Conservation (phyloP, 2,888 invertebrate species). For the Dryadula phaetusa region DNA sequence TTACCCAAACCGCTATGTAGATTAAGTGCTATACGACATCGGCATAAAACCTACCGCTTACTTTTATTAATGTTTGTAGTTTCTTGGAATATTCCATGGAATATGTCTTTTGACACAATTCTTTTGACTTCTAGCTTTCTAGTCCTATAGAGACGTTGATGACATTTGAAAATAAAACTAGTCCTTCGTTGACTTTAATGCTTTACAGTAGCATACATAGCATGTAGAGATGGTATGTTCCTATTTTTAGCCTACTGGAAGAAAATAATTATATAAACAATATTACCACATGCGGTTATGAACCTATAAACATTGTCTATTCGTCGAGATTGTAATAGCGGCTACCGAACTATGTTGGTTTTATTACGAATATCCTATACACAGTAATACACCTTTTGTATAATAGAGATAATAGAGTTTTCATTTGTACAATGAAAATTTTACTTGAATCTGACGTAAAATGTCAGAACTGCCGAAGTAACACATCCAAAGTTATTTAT, state of each 20-base stretch:
- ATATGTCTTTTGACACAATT: slow-evolving; percentile 8
- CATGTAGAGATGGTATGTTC: too few species aligned
- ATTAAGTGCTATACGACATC: slow-evolving; percentile 57
- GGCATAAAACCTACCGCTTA: slow-evolving; percentile 41
- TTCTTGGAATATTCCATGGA: slow-evolving; percentile 27
- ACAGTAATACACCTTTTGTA: too few species aligned
- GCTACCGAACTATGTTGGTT: too few species aligned
- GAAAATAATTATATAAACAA: too few species aligned
- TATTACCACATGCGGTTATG: too few species aligned
- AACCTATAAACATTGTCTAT: too few species aligned
- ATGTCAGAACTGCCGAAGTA: neutral
- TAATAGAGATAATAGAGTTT: too few species aligned
- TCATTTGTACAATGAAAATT: neutral
- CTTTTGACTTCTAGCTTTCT: neutral
- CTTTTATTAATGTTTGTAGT: slow-evolving; percentile 41
- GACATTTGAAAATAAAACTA: neutral
- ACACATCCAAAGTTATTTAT: neutral
- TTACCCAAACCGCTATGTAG: slow-evolving; percentile 60
- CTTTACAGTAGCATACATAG: too few species aligned
- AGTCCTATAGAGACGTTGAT: neutral
- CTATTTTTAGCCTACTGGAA: too few species aligned
- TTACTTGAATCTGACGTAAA: neutral
- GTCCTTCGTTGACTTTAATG: too few species aligned
- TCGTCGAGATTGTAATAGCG: too few species aligned
- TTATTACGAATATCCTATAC: too few species aligned